A percentile compares a stretch with the other conserved stretches of the same genome.
Evolutionary conservation across 2,888 invertebrate species (phyloP).

Genomic region (Kryphioiulus occultus): DNA sequence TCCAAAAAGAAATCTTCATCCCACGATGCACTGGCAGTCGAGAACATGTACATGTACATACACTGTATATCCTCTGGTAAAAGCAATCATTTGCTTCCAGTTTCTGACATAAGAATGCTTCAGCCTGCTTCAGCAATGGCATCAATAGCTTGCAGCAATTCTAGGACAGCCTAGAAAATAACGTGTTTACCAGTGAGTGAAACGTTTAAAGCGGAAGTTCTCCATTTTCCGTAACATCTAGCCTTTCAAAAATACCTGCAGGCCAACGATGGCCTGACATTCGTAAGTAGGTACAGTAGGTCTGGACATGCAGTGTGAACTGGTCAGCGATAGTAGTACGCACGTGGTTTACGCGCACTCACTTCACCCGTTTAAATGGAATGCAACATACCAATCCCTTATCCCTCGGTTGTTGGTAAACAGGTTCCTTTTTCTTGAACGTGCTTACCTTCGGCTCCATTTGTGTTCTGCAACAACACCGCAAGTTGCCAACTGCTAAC

Average conservation of each 20-base stretch:
- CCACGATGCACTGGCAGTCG: not conserved
- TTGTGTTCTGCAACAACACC: not conserved
- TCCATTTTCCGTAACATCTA: not conserved
- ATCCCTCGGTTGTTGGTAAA: not conserved
- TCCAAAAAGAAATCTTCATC: not conserved
- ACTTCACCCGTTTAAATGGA: not conserved
- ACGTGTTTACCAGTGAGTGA: not conserved
- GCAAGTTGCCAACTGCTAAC: not conserved
- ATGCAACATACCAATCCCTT: not conserved
- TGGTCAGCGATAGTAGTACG: not conserved
- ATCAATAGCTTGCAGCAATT: not conserved
- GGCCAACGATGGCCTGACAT: slow-evolving; percentile 21
- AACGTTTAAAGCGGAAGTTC: not conserved
- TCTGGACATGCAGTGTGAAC: slow-evolving; percentile 28
- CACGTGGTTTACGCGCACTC: slow-evolving; percentile 28
- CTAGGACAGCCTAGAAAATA: not conserved
- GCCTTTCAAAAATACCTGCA: not conserved
- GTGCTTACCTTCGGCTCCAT: not conserved
- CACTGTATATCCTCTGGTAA: not conserved
- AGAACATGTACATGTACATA: too few relatives aligned
- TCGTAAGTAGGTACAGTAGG: slow-evolving; percentile 27
- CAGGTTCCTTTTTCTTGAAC: not conserved
- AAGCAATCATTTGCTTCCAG: not conserved
- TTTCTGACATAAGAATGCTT: not conserved
- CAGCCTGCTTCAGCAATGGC: not conserved